phyloP scores from a whole-genome alignment of 2,888 invertebrate species.

The Plagodis dolabraria region DNA sequence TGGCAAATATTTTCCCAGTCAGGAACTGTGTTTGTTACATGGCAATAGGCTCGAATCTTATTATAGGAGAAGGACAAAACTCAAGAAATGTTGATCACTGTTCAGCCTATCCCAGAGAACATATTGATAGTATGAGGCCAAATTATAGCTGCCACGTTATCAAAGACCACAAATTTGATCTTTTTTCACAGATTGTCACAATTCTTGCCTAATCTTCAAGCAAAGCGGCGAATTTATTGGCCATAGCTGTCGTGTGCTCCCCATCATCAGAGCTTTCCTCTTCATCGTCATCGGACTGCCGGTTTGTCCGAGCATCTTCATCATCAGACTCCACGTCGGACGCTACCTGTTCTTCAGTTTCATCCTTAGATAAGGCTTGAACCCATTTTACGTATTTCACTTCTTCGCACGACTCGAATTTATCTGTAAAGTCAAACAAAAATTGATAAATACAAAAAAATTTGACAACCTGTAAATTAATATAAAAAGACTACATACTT shows the following conservation, averaged over 20 bases:
- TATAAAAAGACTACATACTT: not conserved
- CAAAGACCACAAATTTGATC: no score
- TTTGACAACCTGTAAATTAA: not conserved
- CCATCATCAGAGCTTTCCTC: slow-evolving; percentile 34
- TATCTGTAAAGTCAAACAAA: slow-evolving; percentile 68
- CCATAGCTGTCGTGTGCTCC: slow-evolving; percentile 50
- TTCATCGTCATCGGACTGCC: slow-evolving; percentile 18
- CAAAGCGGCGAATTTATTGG: slow-evolving; percentile 78
- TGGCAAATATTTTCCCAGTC: no score
- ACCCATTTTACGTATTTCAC: slow-evolving; percentile 88
- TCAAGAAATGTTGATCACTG: no score
- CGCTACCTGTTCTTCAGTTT: slow-evolving; percentile 38
- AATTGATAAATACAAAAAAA: not conserved
- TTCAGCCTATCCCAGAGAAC: no score
- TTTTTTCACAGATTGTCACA: no score
- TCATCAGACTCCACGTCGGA: slow-evolving; percentile 42
- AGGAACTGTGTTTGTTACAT: no score
- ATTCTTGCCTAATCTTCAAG: slow-evolving; percentile 38
- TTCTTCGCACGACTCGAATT: slow-evolving; percentile 86
- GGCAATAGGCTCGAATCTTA: no score
- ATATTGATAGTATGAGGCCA: no score
- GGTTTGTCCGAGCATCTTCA: slow-evolving; percentile 40
- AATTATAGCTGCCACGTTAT: no score
- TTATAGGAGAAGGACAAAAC: no score
- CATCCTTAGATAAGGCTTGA: slow-evolving; percentile 81